A percentile compares a stretch with the other conserved stretches of the same genome.
phyloP scores from a whole-genome alignment of 2,888 invertebrate species.

The Pristionchus exspectatus region DNA sequence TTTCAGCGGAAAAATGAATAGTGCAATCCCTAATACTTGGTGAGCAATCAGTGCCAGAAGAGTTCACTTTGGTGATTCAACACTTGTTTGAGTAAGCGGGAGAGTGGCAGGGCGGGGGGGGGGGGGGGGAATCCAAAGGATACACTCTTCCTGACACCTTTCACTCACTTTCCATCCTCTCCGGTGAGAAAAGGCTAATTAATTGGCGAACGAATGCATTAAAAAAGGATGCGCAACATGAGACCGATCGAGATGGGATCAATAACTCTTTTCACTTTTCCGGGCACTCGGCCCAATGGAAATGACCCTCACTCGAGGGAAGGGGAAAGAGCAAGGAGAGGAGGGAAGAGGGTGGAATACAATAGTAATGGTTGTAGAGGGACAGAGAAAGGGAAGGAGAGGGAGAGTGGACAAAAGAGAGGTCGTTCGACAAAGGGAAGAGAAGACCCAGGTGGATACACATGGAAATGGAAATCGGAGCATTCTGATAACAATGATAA shows the following conservation, averaged over 20 bases:
- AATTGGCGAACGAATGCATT: no score
- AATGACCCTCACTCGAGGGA: neutral
- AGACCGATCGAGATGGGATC: slow-evolving; percentile 3
- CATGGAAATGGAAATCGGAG: no score
- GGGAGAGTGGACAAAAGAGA: slow-evolving; percentile 21
- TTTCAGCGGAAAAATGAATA: neutral
- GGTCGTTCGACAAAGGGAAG: neutral
- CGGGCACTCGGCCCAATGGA: slow-evolving; percentile 7
- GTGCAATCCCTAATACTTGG: neutral
- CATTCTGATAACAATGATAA: no score
- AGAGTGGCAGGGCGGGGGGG: neutral
- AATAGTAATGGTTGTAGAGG: slow-evolving; percentile 23
- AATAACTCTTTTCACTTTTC: slow-evolving; percentile 36
- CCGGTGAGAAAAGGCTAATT: no score
- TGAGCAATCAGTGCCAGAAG: neutral
- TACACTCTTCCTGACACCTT: neutral
- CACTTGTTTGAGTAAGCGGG: neutral
- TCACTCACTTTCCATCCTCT: neutral
- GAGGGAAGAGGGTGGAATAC: neutral
- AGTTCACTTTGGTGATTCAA: neutral
- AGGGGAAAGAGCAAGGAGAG: neutral
- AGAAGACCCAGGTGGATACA: no score
- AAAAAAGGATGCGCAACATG: neutral
- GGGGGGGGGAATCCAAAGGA: neutral
- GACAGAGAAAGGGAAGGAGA: slow-evolving; percentile 16